These are phyloP conservation scores for Pilophorus perplexus DNA, from an alignment of 2,888 invertebrate species.

Conservation along the genomic window DNA sequence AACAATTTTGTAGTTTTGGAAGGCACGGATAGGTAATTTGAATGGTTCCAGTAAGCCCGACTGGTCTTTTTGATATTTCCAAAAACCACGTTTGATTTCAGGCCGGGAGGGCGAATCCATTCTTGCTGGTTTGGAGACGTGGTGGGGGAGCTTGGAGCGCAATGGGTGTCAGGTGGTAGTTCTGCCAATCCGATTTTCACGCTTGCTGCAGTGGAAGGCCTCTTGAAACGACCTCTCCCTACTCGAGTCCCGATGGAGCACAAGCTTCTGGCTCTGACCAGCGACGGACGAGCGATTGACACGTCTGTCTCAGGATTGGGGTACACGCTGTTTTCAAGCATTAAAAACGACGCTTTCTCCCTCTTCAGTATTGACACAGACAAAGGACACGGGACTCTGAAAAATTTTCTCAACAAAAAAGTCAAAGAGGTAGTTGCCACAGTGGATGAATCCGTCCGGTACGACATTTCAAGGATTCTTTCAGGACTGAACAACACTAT, in stretches of 20 bases:
- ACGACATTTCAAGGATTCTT: constrained; percentile 67
- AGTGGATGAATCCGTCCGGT: constrained; percentile 68
- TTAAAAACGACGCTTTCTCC: constrained; percentile 65
- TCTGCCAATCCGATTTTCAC: constrained; percentile 69
- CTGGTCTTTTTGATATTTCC: too few relatives aligned
- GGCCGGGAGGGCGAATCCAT: constrained; percentile 75
- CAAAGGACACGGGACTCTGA: constrained; percentile 62
- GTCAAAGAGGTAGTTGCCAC: constrained; percentile 68
- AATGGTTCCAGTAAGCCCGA: not conserved
- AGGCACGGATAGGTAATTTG: constrained; percentile 21
- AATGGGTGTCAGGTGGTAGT: constrained; percentile 70
- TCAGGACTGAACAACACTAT: constrained; percentile 65
- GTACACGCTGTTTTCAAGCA: constrained; percentile 65
- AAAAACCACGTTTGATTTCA: constrained; percentile 51
- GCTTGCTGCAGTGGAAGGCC: constrained; percentile 66
- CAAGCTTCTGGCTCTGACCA: constrained; percentile 64
- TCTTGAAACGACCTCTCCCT: constrained; percentile 60
- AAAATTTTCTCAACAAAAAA: constrained; percentile 62
- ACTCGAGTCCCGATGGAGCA: constrained; percentile 55
- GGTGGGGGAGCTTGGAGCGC: constrained; percentile 74
- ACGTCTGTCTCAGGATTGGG: constrained; percentile 63
- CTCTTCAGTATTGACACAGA: constrained; percentile 62
- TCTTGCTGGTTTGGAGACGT: constrained; percentile 75
- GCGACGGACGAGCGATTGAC: constrained; percentile 67
- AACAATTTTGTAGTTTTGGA: constrained; percentile 37